Evolutionary conservation across 1,140 invertebrate genomes (phyloP), one percentile per base, ranked within the genome.

Genomic region (Araneus ventricosus): DNA sequence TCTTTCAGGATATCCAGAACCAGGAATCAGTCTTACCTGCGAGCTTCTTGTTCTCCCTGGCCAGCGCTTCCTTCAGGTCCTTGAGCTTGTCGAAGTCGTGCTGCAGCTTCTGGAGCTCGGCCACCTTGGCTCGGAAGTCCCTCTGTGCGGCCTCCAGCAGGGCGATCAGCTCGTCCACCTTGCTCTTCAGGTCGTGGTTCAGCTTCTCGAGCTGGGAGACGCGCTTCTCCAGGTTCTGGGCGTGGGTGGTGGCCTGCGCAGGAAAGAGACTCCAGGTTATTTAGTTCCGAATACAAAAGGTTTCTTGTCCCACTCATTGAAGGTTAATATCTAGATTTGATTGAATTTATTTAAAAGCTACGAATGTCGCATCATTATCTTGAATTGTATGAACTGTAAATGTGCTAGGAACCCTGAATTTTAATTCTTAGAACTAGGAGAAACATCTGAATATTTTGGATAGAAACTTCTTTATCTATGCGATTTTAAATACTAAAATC

Each of bases 1-100:
- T 2, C 2, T 41, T 41, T 41, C 22, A 63, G 24, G 4, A 63
- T n/a, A 3, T 24, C 2, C 2, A n/a, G n/a, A 63, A 3, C 61
- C 4, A 41, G 5, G 79, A 30, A 80, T 4, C 4, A 30, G 34
- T 70, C 39, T 57, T 95, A 98, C 98, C 98, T 95, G 96, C 96
- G 95, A 99, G 96, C 96, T 99, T 99, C 97, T 99, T 99, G 96
- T 99, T 99, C 95, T 99, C 99, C 95, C 98, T 97, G 94, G 97
- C 97, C 86, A 99, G 96, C 94, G 97, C 97, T 95, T 99, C 98
- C 96, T 99, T 99, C 95, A 98, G 96, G 95, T 99, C 99, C 94
- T 98, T 97, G 93, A 98, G 98, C 96, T 99, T 99, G 96, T 99
- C 98, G 95, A 99, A 96, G 95, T 99, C 98, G 95, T 98, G 97